These are phyloP conservation scores for Lycaon pictus DNA, from an alignment of 2,113 vertebrate genomes.

Conservation along the genomic window DNA sequence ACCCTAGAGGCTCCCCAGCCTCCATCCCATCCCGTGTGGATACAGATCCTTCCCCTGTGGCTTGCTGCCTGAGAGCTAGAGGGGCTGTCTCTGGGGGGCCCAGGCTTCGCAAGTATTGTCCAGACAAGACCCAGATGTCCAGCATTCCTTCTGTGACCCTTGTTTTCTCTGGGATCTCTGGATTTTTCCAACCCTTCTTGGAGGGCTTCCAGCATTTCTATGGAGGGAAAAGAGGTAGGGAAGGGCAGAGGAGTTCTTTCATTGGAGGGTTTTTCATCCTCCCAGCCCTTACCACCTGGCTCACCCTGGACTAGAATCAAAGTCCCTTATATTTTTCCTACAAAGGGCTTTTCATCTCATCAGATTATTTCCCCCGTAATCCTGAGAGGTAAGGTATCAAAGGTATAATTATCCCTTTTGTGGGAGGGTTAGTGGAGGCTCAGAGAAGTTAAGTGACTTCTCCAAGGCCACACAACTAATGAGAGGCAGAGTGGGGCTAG, in stretches of 20 bases:
- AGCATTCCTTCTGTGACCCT: background rate
- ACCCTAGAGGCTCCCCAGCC: background rate
- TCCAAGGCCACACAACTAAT: background rate
- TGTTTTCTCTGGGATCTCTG: background rate
- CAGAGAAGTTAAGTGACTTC: conserved; percentile 31
- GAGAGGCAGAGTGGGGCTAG: background rate
- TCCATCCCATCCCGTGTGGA: accelerated
- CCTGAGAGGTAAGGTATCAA: background rate
- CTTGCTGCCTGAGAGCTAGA: background rate
- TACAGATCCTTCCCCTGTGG: background rate
- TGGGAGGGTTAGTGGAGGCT: background rate
- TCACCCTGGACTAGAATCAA: background rate
- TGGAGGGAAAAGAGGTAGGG: background rate
- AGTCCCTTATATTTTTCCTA: conserved; percentile 6
- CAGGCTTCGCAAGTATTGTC: background rate
- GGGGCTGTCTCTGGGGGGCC: background rate
- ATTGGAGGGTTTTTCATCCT: background rate
- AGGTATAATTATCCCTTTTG: background rate
- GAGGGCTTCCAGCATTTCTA: background rate
- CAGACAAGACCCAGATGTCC: background rate
- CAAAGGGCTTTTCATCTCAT: background rate
- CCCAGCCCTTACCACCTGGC: background rate
- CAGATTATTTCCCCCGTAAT: background rate
- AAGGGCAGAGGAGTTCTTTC: background rate
- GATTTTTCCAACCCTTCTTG: background rate